These are phyloP conservation scores for Acleris sparsana DNA, from an alignment of 2,888 invertebrate species.

Conservation along the genomic window DNA sequence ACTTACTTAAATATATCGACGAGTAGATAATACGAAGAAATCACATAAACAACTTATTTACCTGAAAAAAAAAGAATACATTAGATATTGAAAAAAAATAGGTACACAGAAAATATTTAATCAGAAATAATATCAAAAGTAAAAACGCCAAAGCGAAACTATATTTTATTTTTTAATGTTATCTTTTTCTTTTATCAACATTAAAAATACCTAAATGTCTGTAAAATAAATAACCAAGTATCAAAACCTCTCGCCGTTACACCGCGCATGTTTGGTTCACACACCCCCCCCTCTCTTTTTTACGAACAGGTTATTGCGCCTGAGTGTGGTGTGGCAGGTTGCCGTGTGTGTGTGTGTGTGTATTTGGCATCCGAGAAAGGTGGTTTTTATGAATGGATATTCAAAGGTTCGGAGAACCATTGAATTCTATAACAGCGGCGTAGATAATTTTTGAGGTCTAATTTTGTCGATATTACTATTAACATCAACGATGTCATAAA, in stretches of 20 bases:
- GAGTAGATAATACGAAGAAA: too few relatives aligned
- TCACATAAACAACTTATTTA: too few relatives aligned
- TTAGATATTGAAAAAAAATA: too few relatives aligned
- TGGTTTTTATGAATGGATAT: slow-evolving; percentile 34
- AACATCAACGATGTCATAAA: too few relatives aligned
- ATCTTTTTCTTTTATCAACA: too few relatives aligned
- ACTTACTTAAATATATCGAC: too few relatives aligned
- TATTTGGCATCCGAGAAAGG: slow-evolving; percentile 31
- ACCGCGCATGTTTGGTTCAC: slow-evolving; percentile 55
- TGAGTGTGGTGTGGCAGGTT: slow-evolving; percentile 47
- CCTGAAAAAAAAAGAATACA: too few relatives aligned
- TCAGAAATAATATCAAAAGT: too few relatives aligned
- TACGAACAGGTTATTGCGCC: slow-evolving; percentile 60
- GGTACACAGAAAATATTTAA: too few relatives aligned
- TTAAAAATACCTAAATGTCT: too few relatives aligned
- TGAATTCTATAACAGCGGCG: background rate
- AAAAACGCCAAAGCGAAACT: too few relatives aligned
- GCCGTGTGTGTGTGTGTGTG: slow-evolving; percentile 47
- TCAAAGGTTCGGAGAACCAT: slow-evolving; percentile 19
- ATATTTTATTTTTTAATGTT: too few relatives aligned
- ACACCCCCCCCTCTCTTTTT: slow-evolving; percentile 57
- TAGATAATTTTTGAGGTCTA: background rate
- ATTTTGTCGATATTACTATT: background rate
- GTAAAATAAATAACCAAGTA: slow-evolving; percentile 43
- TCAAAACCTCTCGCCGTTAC: slow-evolving; percentile 48